Evolutionary conservation across 2,113 vertebrate genomes (phyloP), one percentile per base, ranked within the genome.

Genomic region (Zosterops borbonicus): DNA sequence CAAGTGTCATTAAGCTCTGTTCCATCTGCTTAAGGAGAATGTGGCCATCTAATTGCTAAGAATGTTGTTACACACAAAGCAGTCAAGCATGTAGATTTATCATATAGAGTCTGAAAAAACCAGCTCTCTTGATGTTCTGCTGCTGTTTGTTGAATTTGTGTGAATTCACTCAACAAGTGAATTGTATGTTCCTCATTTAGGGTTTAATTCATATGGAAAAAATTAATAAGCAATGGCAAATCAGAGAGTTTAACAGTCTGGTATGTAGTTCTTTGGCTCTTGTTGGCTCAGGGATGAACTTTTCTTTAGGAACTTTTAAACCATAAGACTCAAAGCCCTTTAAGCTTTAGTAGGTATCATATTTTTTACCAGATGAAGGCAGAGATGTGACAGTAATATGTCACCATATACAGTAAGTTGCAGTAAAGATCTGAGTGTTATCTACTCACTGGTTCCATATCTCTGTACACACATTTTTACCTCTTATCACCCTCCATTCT

Each of bases 21-120:
- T 94, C 80, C 96, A 70, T 92, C 96, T 95, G 83, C 86, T 97
- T 97, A 89, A 89, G 89, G 80, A 83, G 91, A 92, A 74, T 39
- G 56, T 70, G 79, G 47, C 73, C 60, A 35, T 74, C 86, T 93
- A 95, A 95, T 96, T 90, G 81, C 64, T 24, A 20, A 81, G 44
- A 89, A 8, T 5, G 1, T 89, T 94, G 88, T 83, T 81, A 52
- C 53, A 93, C 76, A 41, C 68, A 31, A 56, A 67, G 75, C 67
- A 90, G 70, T 39, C 58, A 65, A 74, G 71, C 63, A 70, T 4
- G 19, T 14, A 55, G 33, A 80, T 90, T 65, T 89, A 50, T 86
- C 27, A 21, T 37, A 62, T 6, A 19, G 71, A 50, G 31, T n/a
- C 50, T 71, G 62, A 44, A 82, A 77, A 88, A 52, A 75, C 7